Conservation (phyloP, 2,113 vertebrate species). For the Gambusia affinis region DNA sequence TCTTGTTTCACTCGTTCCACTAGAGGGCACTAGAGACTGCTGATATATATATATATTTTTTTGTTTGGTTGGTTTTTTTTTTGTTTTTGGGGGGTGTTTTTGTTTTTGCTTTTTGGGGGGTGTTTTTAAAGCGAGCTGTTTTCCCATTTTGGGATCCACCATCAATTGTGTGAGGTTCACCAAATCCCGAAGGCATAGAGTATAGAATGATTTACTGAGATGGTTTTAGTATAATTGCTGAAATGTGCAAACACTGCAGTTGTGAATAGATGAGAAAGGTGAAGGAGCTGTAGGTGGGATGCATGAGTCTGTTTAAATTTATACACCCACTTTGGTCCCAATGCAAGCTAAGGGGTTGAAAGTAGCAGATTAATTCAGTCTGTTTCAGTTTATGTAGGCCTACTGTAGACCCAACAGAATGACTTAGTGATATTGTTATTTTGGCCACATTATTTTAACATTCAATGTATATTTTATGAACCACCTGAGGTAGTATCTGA, state of each 20-base stretch:
- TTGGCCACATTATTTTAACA: constrained; percentile 20
- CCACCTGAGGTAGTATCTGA: constrained; percentile 10
- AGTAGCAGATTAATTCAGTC: neutral
- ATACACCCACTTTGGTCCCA: neutral
- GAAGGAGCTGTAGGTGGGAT: constrained; percentile 14
- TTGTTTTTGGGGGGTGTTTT: no score
- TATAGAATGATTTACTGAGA: neutral
- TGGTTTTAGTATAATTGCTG: neutral
- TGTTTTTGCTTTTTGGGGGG: no score
- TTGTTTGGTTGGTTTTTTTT: no score
- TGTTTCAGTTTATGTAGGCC: neutral
- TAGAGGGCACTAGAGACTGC: constrained; percentile 67
- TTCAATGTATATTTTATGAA: constrained; percentile 45
- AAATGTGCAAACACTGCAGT: constrained; percentile 20
- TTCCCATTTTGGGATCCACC: neutral
- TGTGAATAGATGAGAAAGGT: constrained; percentile 13
- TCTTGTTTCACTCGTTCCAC: constrained; percentile 30
- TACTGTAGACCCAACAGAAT: neutral
- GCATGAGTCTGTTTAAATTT: constrained; percentile 11
- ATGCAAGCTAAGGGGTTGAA: neutral
- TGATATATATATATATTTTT: neutral
- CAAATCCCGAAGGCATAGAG: neutral
- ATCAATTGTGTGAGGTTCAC: neutral
- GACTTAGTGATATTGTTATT: neutral
- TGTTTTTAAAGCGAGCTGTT: neutral